A percentile compares a stretch with the other conserved stretches of the same genome.
phyloP scores from a whole-genome alignment of 2,113 vertebrate species.

The Corythoichthys haematopterus region DNA sequence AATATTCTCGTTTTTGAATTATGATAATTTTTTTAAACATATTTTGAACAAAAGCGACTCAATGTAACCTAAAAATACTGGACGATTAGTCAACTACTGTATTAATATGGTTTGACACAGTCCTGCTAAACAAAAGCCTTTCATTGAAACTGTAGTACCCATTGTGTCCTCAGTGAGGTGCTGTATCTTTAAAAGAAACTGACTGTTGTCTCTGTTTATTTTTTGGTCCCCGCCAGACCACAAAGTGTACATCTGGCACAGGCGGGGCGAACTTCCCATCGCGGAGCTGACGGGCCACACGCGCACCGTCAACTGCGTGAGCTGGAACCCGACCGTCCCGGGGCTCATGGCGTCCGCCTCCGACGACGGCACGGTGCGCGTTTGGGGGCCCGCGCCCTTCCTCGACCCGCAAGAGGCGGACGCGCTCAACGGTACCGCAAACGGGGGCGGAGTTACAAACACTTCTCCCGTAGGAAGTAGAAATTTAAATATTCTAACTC shows the following conservation, averaged over 20 bases:
- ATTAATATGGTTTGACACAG: too few species aligned
- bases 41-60: too few species aligned
- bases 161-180: background rate
- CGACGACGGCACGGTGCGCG: conserved; percentile 95
- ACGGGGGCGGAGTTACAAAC: background rate
- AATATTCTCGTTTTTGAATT: too few species aligned
- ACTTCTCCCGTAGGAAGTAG: background rate
- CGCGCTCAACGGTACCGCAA: conserved; percentile 70
- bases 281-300: conserved; percentile 97
- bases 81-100: too few species aligned
- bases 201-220: background rate
- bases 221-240: conserved; percentile 77
- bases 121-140: too few species aligned
- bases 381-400: conserved; percentile 97
- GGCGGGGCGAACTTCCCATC: conserved; percentile 93
- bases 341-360: conserved; percentile 98
- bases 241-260: conserved; percentile 99
- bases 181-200: too few species aligned
- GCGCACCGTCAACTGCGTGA: conserved; percentile 97
- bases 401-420: conserved; percentile 90
- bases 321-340: conserved; percentile 96
- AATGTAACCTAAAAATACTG: too few species aligned
- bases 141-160: background rate
- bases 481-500: background rate
- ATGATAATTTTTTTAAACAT: too few species aligned